phyloP scores from a whole-genome alignment of 2,113 vertebrate species.

The Anguilla rostrata region DNA sequence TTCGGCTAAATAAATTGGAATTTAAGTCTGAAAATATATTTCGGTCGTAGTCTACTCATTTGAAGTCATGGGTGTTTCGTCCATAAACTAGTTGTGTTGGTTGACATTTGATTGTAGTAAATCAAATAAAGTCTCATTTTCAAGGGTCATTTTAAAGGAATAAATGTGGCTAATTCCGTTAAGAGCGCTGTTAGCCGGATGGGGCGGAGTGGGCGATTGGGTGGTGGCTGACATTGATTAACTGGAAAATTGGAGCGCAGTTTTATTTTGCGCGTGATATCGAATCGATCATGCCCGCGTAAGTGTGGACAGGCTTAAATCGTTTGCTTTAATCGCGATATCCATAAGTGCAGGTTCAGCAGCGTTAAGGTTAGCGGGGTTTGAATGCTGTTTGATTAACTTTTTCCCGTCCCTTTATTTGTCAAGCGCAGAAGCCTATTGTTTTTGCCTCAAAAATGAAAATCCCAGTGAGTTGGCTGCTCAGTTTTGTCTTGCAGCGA shows the following conservation, averaged over 20 bases:
- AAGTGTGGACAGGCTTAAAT: background rate
- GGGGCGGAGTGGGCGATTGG: conserved; percentile 63
- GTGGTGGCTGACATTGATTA: conserved; percentile 31
- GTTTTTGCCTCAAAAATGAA: conserved; percentile 60
- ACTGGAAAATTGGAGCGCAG: background rate
- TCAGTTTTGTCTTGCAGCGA: conserved; percentile 32
- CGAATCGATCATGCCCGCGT: background rate
- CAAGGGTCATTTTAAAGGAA: background rate
- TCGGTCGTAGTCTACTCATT: background rate
- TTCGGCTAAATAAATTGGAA: background rate
- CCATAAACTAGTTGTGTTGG: no score
- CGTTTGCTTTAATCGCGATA: background rate
- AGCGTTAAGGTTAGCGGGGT: background rate
- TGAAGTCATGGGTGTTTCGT: background rate
- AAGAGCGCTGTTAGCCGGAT: conserved; percentile 26
- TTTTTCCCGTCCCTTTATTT: background rate
- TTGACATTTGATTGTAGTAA: background rate
- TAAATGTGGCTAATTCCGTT: background rate
- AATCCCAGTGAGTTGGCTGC: conserved; percentile 42
- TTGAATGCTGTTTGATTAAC: background rate
- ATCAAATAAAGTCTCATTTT: background rate
- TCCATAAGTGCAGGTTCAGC: background rate
- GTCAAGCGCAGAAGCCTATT: conserved; percentile 56
- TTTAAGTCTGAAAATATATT: background rate
- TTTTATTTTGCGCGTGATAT: background rate